Base-by-base conservation (phyloP, 2,113 vertebrate genomes). In the Silurus asotus region DNA sequence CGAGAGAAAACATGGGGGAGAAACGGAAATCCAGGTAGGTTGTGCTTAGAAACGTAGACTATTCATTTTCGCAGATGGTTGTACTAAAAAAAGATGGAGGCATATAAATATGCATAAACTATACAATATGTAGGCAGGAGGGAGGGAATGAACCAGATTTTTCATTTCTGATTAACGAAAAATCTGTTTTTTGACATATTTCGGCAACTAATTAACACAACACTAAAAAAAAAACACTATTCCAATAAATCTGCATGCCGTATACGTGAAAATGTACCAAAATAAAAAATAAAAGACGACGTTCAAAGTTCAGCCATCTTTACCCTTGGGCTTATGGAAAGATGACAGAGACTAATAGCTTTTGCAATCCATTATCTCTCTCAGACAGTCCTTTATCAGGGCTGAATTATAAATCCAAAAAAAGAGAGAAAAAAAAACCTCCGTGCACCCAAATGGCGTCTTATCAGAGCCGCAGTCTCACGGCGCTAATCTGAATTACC, bases 1-100 rank as follows among this genome's bases (percentile, higher is more conserved):
- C 88, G 45, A 75, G 91, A 90, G 91, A 90, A 92, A 90, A 77
- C 84, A 86, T 64, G 82, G 86, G 74, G 84, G 87, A 82, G 85
- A 84, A 87, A 90, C 91, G 88, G 88, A 88, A 90, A 89, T 82
- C 72, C 76, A 88, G 91, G 93, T 85, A 90, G 90, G 67, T 86
- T 89, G 85, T 58, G 89, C 53, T 83, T 69, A 89, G 79, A 84
- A 91, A 91, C 91, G 84, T 89, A 90, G 90, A 93, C 84, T 53
- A 59, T 67, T 86, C 64, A 83, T 76, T 86, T 88, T 70, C 83
- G 72, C 84, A 89, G 86, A 92, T 88, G 85, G 86, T 81, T 77
- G 64, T 82, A 76, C n/a, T 65, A 72, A 65, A 86, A 6, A 15
- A 88, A 90, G 86, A 88, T 23, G 20, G 51, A 83, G 83, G 85